Conservation (phyloP, 64 coral and sea anemone genomes). For the Porites australiensis region DNA sequence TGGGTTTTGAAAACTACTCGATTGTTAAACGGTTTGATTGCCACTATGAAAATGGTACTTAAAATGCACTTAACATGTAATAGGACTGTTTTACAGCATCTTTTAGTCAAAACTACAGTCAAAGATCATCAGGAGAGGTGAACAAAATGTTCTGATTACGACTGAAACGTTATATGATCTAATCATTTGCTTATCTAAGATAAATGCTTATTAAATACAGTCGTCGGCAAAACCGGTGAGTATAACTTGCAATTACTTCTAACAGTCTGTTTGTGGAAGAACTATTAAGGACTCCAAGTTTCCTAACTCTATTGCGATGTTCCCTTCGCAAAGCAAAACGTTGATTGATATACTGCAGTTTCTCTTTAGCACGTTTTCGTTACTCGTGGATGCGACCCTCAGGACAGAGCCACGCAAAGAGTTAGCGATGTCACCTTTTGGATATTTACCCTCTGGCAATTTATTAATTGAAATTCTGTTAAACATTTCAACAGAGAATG, state of each 20-base stretch:
- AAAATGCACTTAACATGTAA: no score
- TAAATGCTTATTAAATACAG: no score
- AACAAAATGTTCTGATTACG: no score
- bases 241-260: not conserved
- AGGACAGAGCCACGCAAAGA: not conserved
- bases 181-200: no score
- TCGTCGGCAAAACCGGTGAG: not conserved
- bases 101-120: no score
- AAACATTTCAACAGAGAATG: not conserved
- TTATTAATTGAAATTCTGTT: not conserved
- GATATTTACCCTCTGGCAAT: not conserved
- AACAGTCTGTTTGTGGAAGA: conserved; percentile 3
- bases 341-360: not conserved
- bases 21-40: no score
- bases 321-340: not conserved
- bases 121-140: no score
- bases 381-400: not conserved
- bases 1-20: no score
- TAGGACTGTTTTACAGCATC: no score
- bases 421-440: not conserved
- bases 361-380: not conserved
- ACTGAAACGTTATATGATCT: no score
- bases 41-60: no score
- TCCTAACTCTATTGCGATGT: not conserved
- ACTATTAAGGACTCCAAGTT: not conserved